Base-by-base conservation (phyloP, 1,140 invertebrate species). In the Dendrolimus punctatus region DNA sequence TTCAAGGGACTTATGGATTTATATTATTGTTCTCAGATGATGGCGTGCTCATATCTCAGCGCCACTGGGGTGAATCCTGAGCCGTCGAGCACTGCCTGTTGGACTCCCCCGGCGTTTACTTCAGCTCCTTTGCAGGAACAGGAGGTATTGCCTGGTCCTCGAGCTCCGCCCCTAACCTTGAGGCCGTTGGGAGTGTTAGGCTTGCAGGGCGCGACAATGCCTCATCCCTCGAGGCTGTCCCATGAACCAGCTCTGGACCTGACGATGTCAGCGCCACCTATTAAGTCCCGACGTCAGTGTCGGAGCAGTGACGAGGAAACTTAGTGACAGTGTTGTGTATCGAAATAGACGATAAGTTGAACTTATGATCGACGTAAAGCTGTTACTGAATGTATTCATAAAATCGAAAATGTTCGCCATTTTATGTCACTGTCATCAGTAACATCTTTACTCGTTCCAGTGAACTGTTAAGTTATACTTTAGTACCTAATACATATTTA, bases 401-500 rank as follows among this genome's bases (percentile, higher is more conserved):
- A 23, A 23, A 23, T 10, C 8, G 43, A 45, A 10, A 9, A 5
- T 4, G 2, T 60, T 46, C 46, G 39, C 45, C 56, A 49, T 41
- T 53, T 58, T 46, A 54, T 49, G 41, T n/a, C 39, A 45, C 55
- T 47, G 42, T 23, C 23, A 60, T 62, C 55, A 75, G 73, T 79
- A 77, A 77, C 71, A 80, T 74, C 70, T 71, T 64, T 54, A 56
- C 57, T 62, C 45, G 45, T 48, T 67, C 66, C 70, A 61, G 57
- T 73, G 76, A 73, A 70, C 62, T 72, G 62, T 78, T 84, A 77
- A 80, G 64, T 83, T 80, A 76, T 79, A 70, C 63, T 60, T 71
- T 72, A 77, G 77, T 77, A 77, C 66, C 67, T 71, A 72, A 62
- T 74, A 76, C 74, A 82, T 83, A 84, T 84, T 86, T 86, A 84